Evolutionary conservation across 2,888 invertebrate species (phyloP), one percentile per base, ranked within the genome.

Genomic region (Cataglyphis albicans): DNA sequence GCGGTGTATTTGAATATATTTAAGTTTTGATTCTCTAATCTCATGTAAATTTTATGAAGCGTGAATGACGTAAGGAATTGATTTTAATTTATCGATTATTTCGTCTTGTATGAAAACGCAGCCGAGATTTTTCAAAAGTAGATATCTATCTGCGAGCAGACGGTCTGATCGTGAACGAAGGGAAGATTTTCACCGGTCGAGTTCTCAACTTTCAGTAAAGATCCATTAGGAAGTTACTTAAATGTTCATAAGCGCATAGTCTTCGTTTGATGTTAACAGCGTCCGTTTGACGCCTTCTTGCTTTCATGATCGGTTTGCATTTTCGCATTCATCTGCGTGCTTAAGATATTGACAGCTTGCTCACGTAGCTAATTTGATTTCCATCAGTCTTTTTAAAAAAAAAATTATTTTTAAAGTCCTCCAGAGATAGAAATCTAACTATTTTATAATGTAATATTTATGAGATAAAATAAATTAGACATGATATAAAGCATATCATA

Each of bases 141-240:
- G 72, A 55, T 73, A 74, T 55, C 52, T 32, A 48, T 38, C 29
- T 74, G 55, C 44, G 57, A 38, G 48, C 32, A 41, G 35, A 0
- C 38, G 21, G 15, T 41, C 9, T 72, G 72, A 64, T 67, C 67
- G 61, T n/a, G 75, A 75, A 52, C 74, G 81, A 67, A 25, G 73
- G 44, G 67, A 55, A 83, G 73, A 68, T 80, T 72, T 78, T 57
- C 32, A 29, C 32, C 35, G 72, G 52, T 70, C 72, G 85, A 89
- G 88, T 87, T 86, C 83, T 90, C 84, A 88, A 91, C 86, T 91
- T 88, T 86, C 83, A 67, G 65, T 84, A 65, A 41, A 52, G 86
- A 84, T 80, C 82, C 84, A 84, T 81, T 76, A 86, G 65, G 75
- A 72, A 82, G 86, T 88, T 84, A 84, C 85, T 89, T 87, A 88